Percentiles rank a stretch among this genome's conserved stretches.
Evolutionary conservation across 2,888 invertebrate species (phyloP).

Genomic region (Noctua janthe): DNA sequence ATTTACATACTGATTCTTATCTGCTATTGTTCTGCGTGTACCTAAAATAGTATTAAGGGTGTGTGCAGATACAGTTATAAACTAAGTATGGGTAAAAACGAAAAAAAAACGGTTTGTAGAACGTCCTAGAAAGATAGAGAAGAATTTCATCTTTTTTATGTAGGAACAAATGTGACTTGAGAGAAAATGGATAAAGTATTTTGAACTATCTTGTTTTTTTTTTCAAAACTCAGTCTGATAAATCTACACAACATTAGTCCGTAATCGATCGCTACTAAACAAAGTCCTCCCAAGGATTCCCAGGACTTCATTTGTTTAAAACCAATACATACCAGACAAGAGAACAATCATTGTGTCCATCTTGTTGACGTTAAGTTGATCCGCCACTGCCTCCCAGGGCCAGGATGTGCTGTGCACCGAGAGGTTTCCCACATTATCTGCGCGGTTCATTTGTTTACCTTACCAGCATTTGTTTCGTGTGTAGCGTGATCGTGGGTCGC

Average conservation of each 20-base stretch:
- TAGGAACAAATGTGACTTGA: background rate
- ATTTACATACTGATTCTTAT: constrained; percentile 77
- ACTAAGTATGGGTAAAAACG: background rate
- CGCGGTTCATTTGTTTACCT: background rate
- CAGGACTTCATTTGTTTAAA: background rate
- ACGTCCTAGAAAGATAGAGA: background rate
- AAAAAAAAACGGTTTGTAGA: constrained; percentile 2
- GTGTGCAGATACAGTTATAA: constrained; percentile 43
- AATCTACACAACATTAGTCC: background rate
- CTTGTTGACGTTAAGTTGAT: background rate
- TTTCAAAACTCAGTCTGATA: background rate
- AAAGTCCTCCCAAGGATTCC: background rate
- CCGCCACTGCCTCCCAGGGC: background rate
- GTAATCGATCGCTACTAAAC: background rate
- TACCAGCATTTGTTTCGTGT: background rate
- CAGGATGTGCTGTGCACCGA: background rate
- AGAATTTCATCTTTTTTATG: background rate
- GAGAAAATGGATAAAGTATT: background rate
- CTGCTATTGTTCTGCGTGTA: constrained; percentile 71
- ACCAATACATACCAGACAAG: background rate
- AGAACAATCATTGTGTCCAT: background rate
- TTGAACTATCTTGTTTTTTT: background rate
- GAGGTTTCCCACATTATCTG: background rate
- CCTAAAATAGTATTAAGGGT: constrained; percentile 59
- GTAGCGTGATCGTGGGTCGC: background rate